Base-by-base conservation (phyloP, 2,113 vertebrate species). In the Rana temporaria region DNA sequence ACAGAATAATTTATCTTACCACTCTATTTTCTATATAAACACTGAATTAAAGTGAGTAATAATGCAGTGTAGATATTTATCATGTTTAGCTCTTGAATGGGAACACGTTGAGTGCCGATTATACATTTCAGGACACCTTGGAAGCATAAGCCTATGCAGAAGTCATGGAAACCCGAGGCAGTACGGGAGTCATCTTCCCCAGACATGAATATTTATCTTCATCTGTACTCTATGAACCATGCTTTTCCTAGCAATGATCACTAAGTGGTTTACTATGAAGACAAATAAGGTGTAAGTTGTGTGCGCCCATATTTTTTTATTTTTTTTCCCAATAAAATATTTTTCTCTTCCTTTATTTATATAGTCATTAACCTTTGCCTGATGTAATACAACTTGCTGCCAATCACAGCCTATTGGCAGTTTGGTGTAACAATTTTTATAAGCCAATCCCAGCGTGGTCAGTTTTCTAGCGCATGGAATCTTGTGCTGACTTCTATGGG, bases 121-220 rank as follows among this genome's bases (percentile, higher is more conserved):
- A 22, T 24, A 9, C 24, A 24, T 63, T 24, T 14, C 11, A 63
- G 60, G 60, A 24, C 15, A 14, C 14, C 22, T 14, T 26, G 20
- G 20, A 12, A 48, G 20, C 60, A 11, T 20, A 63, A 24, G 59
- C n/a, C n/a, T 12, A 22, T n/a, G n/a, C 20, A 62, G 22, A 22
- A 11, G 22, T 63, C 60, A 63, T 24, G 20, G 2, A 24, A 62
- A 62, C 19, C 59, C 11, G 24, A 63, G 15, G 15, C 60, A 63
- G 11, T 20, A 63, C 60, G 14, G 60, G 1, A 63, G 60, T 20
- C 60, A 63, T 63, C 60, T 63, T 24, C 14, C 20, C 22, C 60
- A 24, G 60, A 63, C 60, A 63, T 22, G 59, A 22, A 24, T 14
- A 63, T 63, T 63, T 63, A 63, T 63, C 60, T 63, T 63, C 60